Base-by-base conservation (phyloP, 2,888 invertebrate species). In the Drosophila merina region DNA sequence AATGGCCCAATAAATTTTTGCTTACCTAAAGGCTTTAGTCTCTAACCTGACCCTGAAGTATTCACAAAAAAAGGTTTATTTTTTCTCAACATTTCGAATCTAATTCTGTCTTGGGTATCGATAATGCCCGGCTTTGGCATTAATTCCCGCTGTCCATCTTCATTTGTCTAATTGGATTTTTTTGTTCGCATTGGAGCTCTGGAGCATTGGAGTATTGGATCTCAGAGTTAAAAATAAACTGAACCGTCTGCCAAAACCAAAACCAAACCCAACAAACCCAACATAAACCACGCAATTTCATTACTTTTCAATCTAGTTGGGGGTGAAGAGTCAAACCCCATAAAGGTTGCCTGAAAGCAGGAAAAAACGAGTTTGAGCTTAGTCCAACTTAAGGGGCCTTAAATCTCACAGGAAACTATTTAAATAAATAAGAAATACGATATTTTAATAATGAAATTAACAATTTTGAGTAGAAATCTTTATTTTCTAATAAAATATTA, bases 241-340 rank as follows among this genome's bases (percentile, higher is more conserved):
- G 14, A 44, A 20, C 20, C 20, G 20, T 20, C 20, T 20, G 20
- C 20, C 20, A 20, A 20, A 20, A 20, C 20, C 20, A 20, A 20
- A 20, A 20, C 20, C 20, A 20, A 20, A 20, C 1, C 20, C 14
- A 14, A 14, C 14, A 14, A 14, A 14, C 14, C 14, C 20, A 56
- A 42, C 31, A 57, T 57, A 30, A 57, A 48, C 47, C 60, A 31
- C 47, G 62, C 47, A 47, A 60, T 47, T 60, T 60, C 47, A 60
- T 62, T 60, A 48, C 60, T 14, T 26, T 62, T 60, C 47, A 48
- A 60, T 60, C 47, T 40, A 47, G n/a, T 48, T 58, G 26, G 67
- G 67, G 64, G 64, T 47, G 33, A 49, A 47, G 28, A 25, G 60
- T 59, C 59, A 26, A 47, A 26, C 31, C 12, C 60, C 38, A 62